Conservation (phyloP, 2,797 vertebrate genomes). For the Scarus forsteni region DNA sequence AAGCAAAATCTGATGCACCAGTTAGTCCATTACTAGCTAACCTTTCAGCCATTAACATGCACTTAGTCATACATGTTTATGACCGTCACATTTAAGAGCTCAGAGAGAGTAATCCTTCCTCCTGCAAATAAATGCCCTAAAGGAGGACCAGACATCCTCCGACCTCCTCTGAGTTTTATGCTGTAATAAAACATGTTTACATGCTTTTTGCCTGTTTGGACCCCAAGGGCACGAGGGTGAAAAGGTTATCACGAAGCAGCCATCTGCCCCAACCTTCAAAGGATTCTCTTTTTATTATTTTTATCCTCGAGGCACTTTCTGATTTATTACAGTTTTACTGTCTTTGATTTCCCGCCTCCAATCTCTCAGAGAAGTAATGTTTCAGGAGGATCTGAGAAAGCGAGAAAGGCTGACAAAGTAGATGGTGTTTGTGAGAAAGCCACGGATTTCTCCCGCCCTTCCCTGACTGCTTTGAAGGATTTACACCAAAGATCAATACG, state of each 20-base stretch:
- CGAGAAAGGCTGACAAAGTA: constrained; percentile 10
- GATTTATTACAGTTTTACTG: constrained; percentile 62
- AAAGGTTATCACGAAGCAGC: constrained; percentile 80
- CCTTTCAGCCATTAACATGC: constrained; percentile 68
- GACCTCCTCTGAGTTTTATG: constrained; percentile 80
- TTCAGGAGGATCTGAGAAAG: constrained; percentile 41
- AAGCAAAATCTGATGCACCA: constrained; percentile 58
- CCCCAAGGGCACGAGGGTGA: constrained; percentile 71
- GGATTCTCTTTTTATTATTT: constrained; percentile 37
- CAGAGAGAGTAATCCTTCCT: constrained; percentile 65
- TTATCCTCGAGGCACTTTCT: constrained; percentile 33
- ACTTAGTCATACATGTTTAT: constrained; percentile 80
- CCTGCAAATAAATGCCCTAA: constrained; percentile 73
- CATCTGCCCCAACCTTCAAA: constrained; percentile 73
- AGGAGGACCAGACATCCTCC: constrained; percentile 71
- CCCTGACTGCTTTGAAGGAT: constrained; percentile 63
- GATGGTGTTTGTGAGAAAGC: constrained; percentile 55
- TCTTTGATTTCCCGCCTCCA: constrained; percentile 39
- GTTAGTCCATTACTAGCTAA: constrained; percentile 65
- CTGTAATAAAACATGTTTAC: constrained; percentile 85
- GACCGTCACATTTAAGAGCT: constrained; percentile 69
- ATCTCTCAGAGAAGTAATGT: constrained; percentile 48
- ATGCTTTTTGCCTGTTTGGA: constrained; percentile 68
- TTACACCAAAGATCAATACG: constrained; percentile 71
- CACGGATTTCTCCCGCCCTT: constrained; percentile 43